Base-by-base conservation (phyloP, 2,888 invertebrate genomes). In the Mylabris sibirica region DNA sequence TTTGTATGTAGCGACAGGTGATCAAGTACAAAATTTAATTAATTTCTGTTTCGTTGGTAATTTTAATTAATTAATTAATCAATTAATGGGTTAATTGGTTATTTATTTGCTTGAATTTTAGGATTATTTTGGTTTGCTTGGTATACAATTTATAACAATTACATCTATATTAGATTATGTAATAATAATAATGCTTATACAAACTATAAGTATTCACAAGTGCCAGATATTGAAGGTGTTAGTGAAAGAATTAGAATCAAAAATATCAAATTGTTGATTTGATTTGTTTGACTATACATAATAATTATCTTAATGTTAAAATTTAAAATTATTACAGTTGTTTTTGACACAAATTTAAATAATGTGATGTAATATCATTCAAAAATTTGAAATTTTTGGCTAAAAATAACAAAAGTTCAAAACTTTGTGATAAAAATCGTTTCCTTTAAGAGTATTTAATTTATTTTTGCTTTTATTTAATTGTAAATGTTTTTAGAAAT, bases 1-100 rank as follows among this genome's bases (percentile, higher is more conserved):
- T 34, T 38, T 70, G 34, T 70, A 68, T 26, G 11, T 60, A 8
- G 20, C 63, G 0, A 65, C 60, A 12, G 67, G 65, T 12, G 67
- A 70, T 53, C 12, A 24, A 26, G 24, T 53, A 11, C 70, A 70
- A 65, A 70, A 41, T 60, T 34, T 70, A 20, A 66, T 67, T 14
- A 70, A 70, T 38, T 65, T 68, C 34, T 9, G 62, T 11, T 60
- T 70, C 24, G 63, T 70, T 44, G 65, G 70, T 70, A 49, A 60
- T 12, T 66, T 63, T 26, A 9, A 30, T 24, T 8, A 2, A 5
- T 26, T 14, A 26, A 26, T 26, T n/a, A 11, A 3, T 12, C 0
- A n/a, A 57, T 26, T 5, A 8, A 4, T 57, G 24, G n/a, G n/a
- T n/a, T n/a, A n/a, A n/a, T n/a, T n/a, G n/a, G n/a, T n/a, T n/a